These are phyloP conservation scores for Lacerta viridis DNA, from an alignment of 2,797 vertebrate genomes.

Conservation along the genomic window DNA sequence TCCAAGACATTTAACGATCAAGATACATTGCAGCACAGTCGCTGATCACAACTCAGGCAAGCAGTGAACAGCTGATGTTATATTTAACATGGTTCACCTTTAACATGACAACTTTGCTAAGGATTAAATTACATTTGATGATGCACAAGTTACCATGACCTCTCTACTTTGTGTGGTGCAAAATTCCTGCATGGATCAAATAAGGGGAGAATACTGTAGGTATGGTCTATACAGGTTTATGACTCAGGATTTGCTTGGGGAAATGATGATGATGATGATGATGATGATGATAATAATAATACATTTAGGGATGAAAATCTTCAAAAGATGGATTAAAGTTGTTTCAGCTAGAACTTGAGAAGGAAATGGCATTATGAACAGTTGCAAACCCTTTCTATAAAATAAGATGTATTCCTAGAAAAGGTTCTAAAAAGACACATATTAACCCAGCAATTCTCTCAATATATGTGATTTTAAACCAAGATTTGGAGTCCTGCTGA, in stretches of 20 bases:
- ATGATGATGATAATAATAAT: background rate
- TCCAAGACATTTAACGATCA: background rate
- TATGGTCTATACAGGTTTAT: background rate
- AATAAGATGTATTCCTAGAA: background rate
- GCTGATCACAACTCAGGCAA: background rate
- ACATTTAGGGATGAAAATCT: constrained; percentile 16
- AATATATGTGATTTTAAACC: background rate
- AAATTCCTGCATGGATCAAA: constrained; percentile 27
- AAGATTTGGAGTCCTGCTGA: too few relatives aligned
- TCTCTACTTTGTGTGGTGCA: background rate
- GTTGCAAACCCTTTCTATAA: background rate
- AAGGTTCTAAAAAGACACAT: background rate
- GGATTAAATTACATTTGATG: constrained; percentile 17
- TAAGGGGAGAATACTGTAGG: accelerated
- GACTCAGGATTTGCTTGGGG: background rate
- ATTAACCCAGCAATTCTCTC: constrained; percentile 18
- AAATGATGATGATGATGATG: accelerated
- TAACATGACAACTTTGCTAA: background rate
- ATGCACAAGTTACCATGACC: background rate
- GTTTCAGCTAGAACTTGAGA: too few relatives aligned
- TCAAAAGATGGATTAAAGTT: background rate
- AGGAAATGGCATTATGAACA: background rate
- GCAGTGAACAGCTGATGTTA: constrained; percentile 4
- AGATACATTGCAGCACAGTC: accelerated
- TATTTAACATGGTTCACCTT: background rate